phyloP scores from a whole-genome alignment of 2,797 vertebrate genomes.

The Eptatretus atami region DNA sequence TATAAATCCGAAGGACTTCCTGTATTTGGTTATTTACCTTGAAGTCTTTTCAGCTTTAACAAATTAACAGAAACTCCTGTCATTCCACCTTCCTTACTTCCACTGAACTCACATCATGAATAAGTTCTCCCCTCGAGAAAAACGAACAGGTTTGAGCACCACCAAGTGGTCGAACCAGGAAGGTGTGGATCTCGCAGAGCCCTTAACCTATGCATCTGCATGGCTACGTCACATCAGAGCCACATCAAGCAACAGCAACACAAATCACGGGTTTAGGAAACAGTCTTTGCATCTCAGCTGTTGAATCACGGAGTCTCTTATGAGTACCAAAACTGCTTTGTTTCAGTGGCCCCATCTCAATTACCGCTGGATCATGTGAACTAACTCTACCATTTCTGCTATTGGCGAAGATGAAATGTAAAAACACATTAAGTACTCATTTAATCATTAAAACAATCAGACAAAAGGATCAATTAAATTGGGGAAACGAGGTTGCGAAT shows the following conservation, averaged over 20 bases:
- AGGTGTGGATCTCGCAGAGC: slow-evolving; percentile 88
- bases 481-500: too few species aligned
- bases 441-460: neutral
- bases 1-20: neutral
- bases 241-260: neutral
- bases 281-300: too few species aligned
- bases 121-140: slow-evolving; percentile 92
- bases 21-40: slow-evolving; percentile 1
- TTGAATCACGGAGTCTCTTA: too few species aligned
- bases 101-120: slow-evolving; percentile 58
- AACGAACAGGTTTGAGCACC: slow-evolving; percentile 75
- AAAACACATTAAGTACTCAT: neutral
- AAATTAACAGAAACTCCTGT: neutral
- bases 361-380: too few species aligned
- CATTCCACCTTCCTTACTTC: too few species aligned
- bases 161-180: slow-evolving; percentile 88
- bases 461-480: neutral
- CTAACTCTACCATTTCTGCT: too few species aligned
- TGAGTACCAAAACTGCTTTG: too few species aligned
- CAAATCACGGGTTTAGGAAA: too few species aligned
- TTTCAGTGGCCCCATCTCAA: too few species aligned
- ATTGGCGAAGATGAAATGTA: neutral
- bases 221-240: neutral
- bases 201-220: slow-evolving; percentile 67
- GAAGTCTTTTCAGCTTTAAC: neutral